Evolutionary conservation across 2,888 invertebrate genomes (phyloP).

Genomic region (Polydrusus pterygomalis): DNA sequence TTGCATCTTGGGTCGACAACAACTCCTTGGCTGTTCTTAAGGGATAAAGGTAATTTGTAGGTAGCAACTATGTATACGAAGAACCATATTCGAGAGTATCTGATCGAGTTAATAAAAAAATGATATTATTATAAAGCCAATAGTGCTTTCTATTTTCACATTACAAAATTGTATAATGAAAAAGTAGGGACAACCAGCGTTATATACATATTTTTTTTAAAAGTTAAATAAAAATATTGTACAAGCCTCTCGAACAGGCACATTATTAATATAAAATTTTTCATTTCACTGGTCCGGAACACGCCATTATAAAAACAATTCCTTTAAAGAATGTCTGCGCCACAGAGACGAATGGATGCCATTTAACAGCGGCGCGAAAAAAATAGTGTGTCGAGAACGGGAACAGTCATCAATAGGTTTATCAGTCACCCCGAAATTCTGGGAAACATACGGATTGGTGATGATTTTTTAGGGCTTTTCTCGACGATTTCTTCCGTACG

Average conservation of each 20-base stretch:
- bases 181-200: too few relatives aligned
- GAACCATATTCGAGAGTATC: too few relatives aligned
- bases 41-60: too few relatives aligned
- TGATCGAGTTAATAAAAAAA: too few relatives aligned
- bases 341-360: slow-evolving; percentile 48
- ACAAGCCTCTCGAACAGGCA: slow-evolving; percentile 42
- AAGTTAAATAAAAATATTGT: not conserved
- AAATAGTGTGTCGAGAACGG: slow-evolving; percentile 68
- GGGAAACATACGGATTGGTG: slow-evolving; percentile 68
- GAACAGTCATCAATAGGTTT: slow-evolving; percentile 71
- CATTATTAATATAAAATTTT: slow-evolving; percentile 52
- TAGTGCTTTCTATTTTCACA: too few relatives aligned
- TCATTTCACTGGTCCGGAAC: slow-evolving; percentile 49
- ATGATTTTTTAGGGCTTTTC: slow-evolving; percentile 71
- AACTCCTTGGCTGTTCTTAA: too few relatives aligned
- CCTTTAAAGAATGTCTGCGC: slow-evolving; percentile 55
- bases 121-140: too few relatives aligned
- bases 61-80: too few relatives aligned
- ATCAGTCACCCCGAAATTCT: slow-evolving; percentile 69
- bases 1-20: too few relatives aligned
- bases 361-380: slow-evolving; percentile 58
- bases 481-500: slow-evolving; percentile 70
- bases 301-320: slow-evolving; percentile 56
- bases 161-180: too few relatives aligned
- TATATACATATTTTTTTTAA: not conserved